Evolutionary conservation across 1,140 invertebrate species (phyloP), one percentile per base, ranked within the genome.

Genomic region (Danaus melanippus): DNA sequence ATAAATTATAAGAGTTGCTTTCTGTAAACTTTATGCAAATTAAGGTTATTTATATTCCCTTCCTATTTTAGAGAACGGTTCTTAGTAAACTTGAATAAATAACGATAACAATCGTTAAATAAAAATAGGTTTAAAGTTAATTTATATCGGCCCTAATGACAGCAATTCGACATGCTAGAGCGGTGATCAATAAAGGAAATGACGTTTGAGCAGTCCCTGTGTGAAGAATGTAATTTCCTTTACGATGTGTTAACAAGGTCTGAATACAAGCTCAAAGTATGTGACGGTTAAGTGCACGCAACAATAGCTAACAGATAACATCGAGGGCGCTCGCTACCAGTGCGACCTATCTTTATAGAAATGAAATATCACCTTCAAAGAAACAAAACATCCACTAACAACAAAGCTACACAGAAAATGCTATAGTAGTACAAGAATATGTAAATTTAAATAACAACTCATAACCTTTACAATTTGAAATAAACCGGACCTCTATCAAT

Each of bases 161-260:
- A 73, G 69, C 69, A 73, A 82, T 82, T 81, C 61, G 74, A 76
- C 67, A 73, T 62, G 76, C 60, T 71, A 74, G 56, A 74, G 58
- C 67, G 73, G 72, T 75, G 77, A 79, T 83, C 74, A 76, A 80
- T 80, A 85, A 78, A 74, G 73, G 77, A 79, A 77, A 74, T 66
- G 62, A 60, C 71, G 67, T 69, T 73, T 67, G 69, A 68, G 65
- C 71, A 67, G 66, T 67, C 72, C 69, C 66, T 69, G 67, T 74
- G 73, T 77, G 77, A 76, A 80, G 79, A 81, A 79, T 78, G 80
- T 86, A 84, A 84, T 84, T 84, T 84, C 76, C 82, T 82, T 74
- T 80, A 84, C 79, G 76, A 81, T 74, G 79, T 86, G 83, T 81
- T 84, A 86, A 86, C 82, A 86, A 82, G 79, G 74, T 62, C 64